A percentile compares a stretch with the other conserved stretches of the same genome.
phyloP scores from a whole-genome alignment of 2,113 vertebrate genomes.

The Nycticorax nycticorax region DNA sequence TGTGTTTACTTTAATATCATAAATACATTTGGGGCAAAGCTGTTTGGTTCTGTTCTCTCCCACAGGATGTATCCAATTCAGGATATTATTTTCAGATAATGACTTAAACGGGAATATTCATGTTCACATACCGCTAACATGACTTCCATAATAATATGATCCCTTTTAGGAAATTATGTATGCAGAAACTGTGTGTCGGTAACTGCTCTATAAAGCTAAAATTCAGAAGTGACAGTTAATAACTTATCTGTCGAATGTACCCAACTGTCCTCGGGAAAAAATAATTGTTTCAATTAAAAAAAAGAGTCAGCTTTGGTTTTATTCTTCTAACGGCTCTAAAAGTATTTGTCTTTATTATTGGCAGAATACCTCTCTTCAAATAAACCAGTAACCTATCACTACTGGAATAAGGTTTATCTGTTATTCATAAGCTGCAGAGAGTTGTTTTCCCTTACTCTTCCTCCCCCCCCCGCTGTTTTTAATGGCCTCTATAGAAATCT shows the following conservation, averaged over 20 bases:
- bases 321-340: slow-evolving; percentile 25
- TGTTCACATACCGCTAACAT: not conserved
- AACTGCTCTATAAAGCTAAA: not conserved
- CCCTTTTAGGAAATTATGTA: slow-evolving; percentile 11
- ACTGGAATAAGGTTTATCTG: slow-evolving; percentile 49
- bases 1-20: not conserved
- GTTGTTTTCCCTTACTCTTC: not conserved
- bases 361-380: slow-evolving; percentile 37
- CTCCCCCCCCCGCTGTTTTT: not conserved
- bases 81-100: slow-evolving; percentile 39
- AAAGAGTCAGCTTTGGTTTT: not conserved
- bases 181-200: not conserved
- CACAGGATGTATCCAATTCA: not conserved
- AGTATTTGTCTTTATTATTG: slow-evolving; percentile 45
- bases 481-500: slow-evolving; percentile 44
- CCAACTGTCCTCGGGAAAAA: not conserved
- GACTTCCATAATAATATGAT: not conserved
- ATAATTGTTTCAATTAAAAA: slow-evolving; percentile 38
- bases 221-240: slow-evolving; percentile 39
- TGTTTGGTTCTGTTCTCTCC: slow-evolving; percentile 7
- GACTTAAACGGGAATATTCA: not conserved
- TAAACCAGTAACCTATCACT: slow-evolving; percentile 23
- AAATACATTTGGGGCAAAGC: not conserved
- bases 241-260: slow-evolving; percentile 2
- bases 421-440: slow-evolving; percentile 54